Evolutionary conservation across 2,888 invertebrate species (phyloP).

Genomic region (Volucella inflata): DNA sequence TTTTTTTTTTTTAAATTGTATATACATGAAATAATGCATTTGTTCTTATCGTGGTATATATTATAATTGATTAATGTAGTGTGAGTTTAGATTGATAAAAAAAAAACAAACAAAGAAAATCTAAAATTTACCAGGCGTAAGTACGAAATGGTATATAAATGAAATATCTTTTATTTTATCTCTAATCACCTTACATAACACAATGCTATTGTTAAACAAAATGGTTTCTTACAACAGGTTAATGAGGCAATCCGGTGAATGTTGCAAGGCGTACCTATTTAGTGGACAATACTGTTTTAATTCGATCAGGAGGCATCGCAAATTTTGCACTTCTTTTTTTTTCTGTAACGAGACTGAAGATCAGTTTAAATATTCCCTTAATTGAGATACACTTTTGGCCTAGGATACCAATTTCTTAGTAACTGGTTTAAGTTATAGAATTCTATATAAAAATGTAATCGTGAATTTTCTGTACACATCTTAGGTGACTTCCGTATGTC

Average conservation of each 20-base stretch:
- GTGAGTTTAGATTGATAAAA: conserved; percentile 65
- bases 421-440: too few species aligned
- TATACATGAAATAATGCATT: conserved; percentile 44
- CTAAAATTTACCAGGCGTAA: conserved; percentile 79
- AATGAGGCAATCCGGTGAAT: conserved; percentile 59
- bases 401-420: too few species aligned
- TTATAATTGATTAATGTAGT: conserved; percentile 52
- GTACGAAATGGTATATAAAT: conserved; percentile 84
- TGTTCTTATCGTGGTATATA: conserved; percentile 59
- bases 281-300: conserved; percentile 32
- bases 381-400: too few species aligned
- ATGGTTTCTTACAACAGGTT: conserved; percentile 74
- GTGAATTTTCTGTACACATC: too few species aligned
- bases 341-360: neutral
- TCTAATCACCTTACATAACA: conserved; percentile 68
- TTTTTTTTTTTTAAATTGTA: neutral
- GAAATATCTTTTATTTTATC: conserved; percentile 79
- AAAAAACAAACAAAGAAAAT: conserved; percentile 16
- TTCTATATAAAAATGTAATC: too few species aligned
- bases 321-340: neutral
- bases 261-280: conserved; percentile 58
- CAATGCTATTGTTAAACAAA: conserved; percentile 67
- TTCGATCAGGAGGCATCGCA: conserved; percentile 26
- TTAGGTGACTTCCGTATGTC: too few species aligned
- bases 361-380: too few species aligned